phyloP scores from a whole-genome alignment of 2,888 invertebrate species.

The Amphimallon solstitiale region DNA sequence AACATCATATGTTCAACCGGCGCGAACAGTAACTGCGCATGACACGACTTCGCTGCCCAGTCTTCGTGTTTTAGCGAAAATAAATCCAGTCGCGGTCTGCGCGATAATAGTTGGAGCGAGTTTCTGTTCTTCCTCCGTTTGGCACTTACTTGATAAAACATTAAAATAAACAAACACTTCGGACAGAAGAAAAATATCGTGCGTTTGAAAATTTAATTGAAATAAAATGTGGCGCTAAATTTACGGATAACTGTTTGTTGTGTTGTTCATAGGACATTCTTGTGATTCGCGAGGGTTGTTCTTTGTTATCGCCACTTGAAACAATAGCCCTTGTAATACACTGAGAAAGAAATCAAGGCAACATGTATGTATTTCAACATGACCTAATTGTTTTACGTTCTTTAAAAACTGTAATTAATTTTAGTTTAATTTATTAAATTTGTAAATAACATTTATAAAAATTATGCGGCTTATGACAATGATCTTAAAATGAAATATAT shows the following conservation, averaged over 20 bases:
- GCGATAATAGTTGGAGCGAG: conserved; percentile 29
- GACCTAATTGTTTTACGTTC: background rate
- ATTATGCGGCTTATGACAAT: too few relatives aligned
- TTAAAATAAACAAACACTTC: conserved; percentile 16
- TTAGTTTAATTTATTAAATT: conserved; percentile 2
- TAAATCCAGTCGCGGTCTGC: conserved; percentile 37
- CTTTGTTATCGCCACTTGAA: conserved; percentile 28
- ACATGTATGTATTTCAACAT: conserved; percentile 23
- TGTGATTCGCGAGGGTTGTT: conserved; percentile 27
- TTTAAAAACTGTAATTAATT: background rate
- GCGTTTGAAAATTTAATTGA: background rate
- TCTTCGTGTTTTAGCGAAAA: conserved; percentile 20
- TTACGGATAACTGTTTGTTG: conserved; percentile 1
- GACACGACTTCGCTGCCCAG: conserved; percentile 28
- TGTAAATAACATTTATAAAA: background rate
- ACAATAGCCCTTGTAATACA: conserved; percentile 11
- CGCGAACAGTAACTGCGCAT: conserved; percentile 32
- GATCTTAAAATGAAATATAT: too few relatives aligned
- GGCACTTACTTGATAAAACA: conserved; percentile 11
- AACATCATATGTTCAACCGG: conserved; percentile 36
- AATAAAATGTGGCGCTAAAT: conserved; percentile 5
- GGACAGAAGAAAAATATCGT: background rate
- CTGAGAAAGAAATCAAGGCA: conserved; percentile 19
- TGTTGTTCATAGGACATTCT: conserved; percentile 3
- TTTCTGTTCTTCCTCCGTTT: conserved; percentile 4